These are phyloP conservation scores for Lerista edwardsae DNA, from an alignment of 2,797 vertebrate species.

Conservation along the genomic window DNA sequence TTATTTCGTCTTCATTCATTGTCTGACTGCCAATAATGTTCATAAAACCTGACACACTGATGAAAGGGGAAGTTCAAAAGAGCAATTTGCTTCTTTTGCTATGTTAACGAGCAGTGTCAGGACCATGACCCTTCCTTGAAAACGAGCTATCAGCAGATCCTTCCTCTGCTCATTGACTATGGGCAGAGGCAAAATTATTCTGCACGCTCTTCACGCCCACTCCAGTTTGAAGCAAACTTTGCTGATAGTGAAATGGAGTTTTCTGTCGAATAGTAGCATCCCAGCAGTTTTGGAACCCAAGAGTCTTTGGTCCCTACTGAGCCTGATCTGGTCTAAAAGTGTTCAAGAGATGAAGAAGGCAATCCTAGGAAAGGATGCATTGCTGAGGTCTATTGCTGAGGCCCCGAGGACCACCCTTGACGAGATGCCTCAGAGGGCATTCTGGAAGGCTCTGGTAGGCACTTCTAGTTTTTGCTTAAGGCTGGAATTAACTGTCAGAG, in stretches of 20 bases:
- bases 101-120: background rate
- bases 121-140: background rate
- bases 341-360: background rate
- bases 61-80: background rate
- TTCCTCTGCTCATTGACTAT: constrained; percentile 23
- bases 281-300: background rate
- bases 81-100: background rate
- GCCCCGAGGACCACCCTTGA: no score
- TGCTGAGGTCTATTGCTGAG: background rate
- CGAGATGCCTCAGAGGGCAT: no score
- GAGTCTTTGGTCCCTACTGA: background rate
- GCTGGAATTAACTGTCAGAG: no score
- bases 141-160: background rate
- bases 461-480: no score
- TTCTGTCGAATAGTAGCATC: background rate
- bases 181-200: constrained; percentile 3
- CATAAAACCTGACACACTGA: background rate
- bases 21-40: background rate
- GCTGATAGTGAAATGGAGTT: background rate
- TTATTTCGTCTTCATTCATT: constrained; percentile 11
- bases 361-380: background rate
- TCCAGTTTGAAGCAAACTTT: background rate
- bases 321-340: background rate
- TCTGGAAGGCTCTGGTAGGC: no score
- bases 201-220: background rate